Percentiles rank a stretch among this genome's conserved stretches.
Evolutionary conservation across 2,797 vertebrate genomes (phyloP).

Genomic region (Peromyscus nudipes): DNA sequence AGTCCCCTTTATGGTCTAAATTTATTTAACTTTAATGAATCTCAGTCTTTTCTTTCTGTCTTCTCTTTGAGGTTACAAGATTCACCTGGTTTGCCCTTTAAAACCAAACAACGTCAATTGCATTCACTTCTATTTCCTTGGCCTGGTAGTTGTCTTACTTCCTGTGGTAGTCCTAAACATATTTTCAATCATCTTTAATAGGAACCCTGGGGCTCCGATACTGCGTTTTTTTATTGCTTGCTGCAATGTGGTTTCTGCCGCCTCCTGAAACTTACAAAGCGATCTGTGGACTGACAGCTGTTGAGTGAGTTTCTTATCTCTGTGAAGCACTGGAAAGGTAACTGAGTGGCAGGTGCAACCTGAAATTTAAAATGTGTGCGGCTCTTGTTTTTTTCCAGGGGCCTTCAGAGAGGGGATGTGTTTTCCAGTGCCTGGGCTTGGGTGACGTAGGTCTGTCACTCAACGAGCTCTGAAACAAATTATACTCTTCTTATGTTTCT

Average conservation of each 20-base stretch:
- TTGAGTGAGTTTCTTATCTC: constrained; percentile 31
- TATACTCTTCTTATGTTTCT: constrained; percentile 23
- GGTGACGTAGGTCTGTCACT: constrained; percentile 56
- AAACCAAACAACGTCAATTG: constrained; percentile 37
- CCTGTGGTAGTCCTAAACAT: constrained; percentile 17
- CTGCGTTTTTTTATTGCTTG: constrained; percentile 61
- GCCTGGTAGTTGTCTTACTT: constrained; percentile 58
- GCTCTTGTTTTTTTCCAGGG: neutral
- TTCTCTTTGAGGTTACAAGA: constrained; percentile 45
- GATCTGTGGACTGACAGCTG: constrained; percentile 31
- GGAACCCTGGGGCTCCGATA: neutral
- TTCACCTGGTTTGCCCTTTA: constrained; percentile 54
- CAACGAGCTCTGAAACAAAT: neutral
- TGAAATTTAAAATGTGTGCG: constrained; percentile 64
- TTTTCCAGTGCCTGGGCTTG: constrained; percentile 40
- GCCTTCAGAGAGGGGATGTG: neutral
- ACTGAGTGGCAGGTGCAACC: constrained; percentile 38
- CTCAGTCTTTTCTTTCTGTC: constrained; percentile 58
- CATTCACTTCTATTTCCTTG: constrained; percentile 39
- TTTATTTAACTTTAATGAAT: constrained; percentile 37
- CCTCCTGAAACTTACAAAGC: constrained; percentile 52
- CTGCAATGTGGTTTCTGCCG: constrained; percentile 5
- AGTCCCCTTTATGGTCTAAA: constrained; percentile 42
- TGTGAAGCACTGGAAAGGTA: constrained; percentile 43
- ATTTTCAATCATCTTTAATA: constrained; percentile 41